Evolutionary conservation across 1,140 invertebrate genomes (phyloP).

Genomic region (Phthorimaea operculella): DNA sequence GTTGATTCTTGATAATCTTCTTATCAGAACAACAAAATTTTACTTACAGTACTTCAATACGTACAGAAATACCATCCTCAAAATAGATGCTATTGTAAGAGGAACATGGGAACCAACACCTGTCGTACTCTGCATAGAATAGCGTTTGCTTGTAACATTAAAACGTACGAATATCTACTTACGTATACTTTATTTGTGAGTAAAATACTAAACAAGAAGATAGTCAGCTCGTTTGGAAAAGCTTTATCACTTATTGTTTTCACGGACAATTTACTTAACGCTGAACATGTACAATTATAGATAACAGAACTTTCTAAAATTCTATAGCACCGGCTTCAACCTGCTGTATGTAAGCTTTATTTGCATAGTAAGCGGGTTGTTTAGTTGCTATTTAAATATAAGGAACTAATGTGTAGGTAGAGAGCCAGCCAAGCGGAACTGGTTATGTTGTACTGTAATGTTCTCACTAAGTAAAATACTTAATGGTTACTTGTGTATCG

Average conservation of each 20-base stretch:
- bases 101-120: constrained; percentile 36
- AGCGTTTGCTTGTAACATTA: constrained; percentile 26
- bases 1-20: background rate
- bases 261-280: constrained; percentile 1
- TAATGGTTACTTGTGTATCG: constrained; percentile 6
- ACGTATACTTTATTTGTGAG: background rate
- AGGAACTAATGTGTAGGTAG: constrained; percentile 28
- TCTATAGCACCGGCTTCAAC: constrained; percentile 16
- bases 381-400: constrained; percentile 34
- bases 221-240: background rate
- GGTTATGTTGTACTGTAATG: constrained; percentile 22
- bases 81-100: constrained; percentile 34
- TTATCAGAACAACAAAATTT: background rate
- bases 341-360: constrained; percentile 29
- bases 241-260: constrained; percentile 1
- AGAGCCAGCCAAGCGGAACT: constrained; percentile 22
- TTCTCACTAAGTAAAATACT: constrained; percentile 14
- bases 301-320: constrained; percentile 29
- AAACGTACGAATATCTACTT: background rate
- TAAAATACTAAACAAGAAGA: background rate
- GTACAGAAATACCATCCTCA: constrained; percentile 19
- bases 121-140: constrained; percentile 30
- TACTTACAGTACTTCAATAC: background rate
- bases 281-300: constrained; percentile 12
- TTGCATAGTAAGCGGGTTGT: constrained; percentile 39